These are phyloP conservation scores for Trichoplax adhaerens DNA, from an alignment of 37 sponge, comb jelly and placozoan species.

Conservation along the genomic window DNA sequence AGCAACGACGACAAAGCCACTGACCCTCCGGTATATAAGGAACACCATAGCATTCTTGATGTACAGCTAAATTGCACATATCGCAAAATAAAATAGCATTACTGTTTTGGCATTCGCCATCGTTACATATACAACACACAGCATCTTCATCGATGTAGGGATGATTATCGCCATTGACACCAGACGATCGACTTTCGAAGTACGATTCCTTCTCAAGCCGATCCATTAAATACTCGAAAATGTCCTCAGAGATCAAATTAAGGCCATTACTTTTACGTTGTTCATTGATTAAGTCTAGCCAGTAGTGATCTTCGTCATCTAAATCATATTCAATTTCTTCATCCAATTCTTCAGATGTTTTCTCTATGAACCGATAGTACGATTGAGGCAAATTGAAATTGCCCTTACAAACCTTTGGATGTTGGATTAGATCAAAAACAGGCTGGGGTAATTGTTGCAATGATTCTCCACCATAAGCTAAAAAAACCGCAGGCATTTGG, in stretches of 20 bases:
- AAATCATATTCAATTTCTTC: conserved; percentile 91
- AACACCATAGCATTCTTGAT: conserved; percentile 99
- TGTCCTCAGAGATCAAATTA: conserved; percentile 28
- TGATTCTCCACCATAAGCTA: neutral
- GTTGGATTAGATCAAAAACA: no score
- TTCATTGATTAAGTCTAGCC: conserved; percentile 82
- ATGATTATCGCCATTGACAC: conserved; percentile 11
- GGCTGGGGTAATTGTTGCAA: neutral
- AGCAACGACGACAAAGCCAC: conserved; percentile 93
- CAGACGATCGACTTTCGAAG: conserved; percentile 63
- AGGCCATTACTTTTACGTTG: conserved; percentile 57
- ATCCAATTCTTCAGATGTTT: conserved; percentile 61
- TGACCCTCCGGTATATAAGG: conserved; percentile 99
- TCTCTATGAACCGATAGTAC: conserved; percentile 56
- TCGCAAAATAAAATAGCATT: conserved; percentile 99
- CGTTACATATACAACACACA: conserved; percentile 94
- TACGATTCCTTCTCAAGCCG: conserved; percentile 84
- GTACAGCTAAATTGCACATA: conserved; percentile 98
- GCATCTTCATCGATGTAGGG: conserved; percentile 91
- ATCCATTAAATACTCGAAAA: conserved; percentile 95
- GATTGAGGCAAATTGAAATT: neutral
- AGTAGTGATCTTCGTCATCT: conserved; percentile 95
- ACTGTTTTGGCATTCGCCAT: conserved; percentile 96
- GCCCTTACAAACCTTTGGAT: no score
- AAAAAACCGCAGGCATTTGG: neutral